Evolutionary conservation across 2,113 vertebrate genomes (phyloP).

Genomic region (Orientallactaga bullata): DNA sequence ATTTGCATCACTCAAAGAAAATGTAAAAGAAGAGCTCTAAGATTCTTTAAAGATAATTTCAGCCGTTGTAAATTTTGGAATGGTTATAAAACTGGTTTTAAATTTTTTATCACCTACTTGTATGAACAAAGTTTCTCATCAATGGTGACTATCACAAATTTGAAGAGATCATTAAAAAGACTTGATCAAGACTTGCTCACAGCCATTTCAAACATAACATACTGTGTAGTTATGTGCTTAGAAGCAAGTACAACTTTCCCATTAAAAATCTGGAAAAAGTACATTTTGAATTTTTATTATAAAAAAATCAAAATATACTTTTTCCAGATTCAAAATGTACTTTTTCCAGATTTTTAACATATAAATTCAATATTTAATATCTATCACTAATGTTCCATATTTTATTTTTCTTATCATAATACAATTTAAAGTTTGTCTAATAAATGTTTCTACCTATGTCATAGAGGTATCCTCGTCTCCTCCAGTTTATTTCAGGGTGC

Average conservation of each 20-base stretch:
- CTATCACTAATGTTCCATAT: conserved; percentile 51
- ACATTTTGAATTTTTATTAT: conserved; percentile 74
- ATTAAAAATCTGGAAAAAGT: conserved; percentile 65
- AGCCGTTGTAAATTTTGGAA: conserved; percentile 76
- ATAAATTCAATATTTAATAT: conserved; percentile 68
- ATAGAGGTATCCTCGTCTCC: background rate
- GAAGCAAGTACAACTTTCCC: conserved; percentile 63
- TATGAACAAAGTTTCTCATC: conserved; percentile 74
- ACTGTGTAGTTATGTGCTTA: conserved; percentile 48
- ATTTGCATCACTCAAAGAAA: conserved; percentile 55
- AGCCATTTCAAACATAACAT: conserved; percentile 69
- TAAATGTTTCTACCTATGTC: conserved; percentile 37
- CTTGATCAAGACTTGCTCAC: conserved; percentile 65
- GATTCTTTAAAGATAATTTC: conserved; percentile 73
- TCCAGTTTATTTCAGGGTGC: background rate
- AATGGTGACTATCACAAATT: conserved; percentile 70
- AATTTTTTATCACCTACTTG: conserved; percentile 78
- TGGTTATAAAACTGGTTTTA: conserved; percentile 73
- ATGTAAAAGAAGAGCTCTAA: conserved; percentile 55
- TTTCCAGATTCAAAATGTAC: no score
- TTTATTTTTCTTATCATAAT: conserved; percentile 71
- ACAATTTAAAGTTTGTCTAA: conserved; percentile 46
- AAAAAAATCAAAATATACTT: no score
- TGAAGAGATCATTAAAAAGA: conserved; percentile 78
- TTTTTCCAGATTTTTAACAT: no score